These are phyloP conservation scores for Scaeva pyrastri DNA, from an alignment of 2,888 invertebrate genomes.

Conservation along the genomic window DNA sequence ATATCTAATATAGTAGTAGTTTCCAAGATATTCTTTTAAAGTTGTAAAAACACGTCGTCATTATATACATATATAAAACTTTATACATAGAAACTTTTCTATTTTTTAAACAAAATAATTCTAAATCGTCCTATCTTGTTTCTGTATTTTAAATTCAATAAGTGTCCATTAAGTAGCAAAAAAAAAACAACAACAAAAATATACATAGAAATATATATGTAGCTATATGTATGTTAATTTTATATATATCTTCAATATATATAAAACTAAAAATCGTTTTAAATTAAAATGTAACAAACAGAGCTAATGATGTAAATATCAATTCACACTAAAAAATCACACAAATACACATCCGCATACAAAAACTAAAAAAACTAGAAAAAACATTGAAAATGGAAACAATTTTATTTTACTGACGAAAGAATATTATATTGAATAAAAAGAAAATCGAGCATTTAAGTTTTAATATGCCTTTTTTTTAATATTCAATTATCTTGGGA, in stretches of 20 bases:
- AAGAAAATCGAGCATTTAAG: constrained; percentile 53
- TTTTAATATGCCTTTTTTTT: constrained; percentile 40
- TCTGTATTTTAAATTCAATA: constrained; percentile 27
- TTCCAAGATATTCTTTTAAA: constrained; percentile 38
- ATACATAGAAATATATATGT: neutral
- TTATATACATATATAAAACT: constrained; percentile 12
- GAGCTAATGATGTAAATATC: constrained; percentile 55
- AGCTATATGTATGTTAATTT: constrained; percentile 30
- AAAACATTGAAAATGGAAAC: constrained; percentile 63
- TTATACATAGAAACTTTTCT: constrained; percentile 29
- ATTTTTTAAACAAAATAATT: constrained; percentile 43
- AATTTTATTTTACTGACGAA: constrained; percentile 70
- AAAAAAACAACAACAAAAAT: neutral
- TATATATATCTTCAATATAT: constrained; percentile 58
- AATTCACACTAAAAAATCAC: constrained; percentile 22
- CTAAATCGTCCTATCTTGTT: constrained; percentile 54
- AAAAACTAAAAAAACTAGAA: constrained; percentile 15
- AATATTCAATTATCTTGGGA: neutral
- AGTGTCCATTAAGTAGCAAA: constrained; percentile 56
- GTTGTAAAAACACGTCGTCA: constrained; percentile 18
- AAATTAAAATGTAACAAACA: constrained; percentile 44
- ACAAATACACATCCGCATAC: constrained; percentile 22
- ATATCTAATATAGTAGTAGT: constrained; percentile 32
- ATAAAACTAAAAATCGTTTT: constrained; percentile 50
- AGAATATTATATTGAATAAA: constrained; percentile 69